A percentile compares a stretch with the other conserved stretches of the same genome.
Evolutionary conservation across 1,140 invertebrate species (phyloP).

Genomic region (Drosophila lacteicornis): DNA sequence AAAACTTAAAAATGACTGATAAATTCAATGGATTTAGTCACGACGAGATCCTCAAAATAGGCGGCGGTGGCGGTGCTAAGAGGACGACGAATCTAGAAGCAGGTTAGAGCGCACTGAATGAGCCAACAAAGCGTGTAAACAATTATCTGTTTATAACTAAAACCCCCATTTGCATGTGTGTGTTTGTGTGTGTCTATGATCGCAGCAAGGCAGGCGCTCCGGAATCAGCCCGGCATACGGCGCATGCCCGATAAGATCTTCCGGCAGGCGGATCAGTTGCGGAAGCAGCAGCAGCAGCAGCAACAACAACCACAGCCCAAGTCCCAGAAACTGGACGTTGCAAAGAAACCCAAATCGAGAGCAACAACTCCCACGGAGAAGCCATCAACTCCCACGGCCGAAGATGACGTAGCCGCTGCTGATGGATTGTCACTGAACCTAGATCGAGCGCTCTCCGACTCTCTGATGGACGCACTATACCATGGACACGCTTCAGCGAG

Average conservation of each 20-base stretch:
- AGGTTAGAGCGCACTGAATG: constrained; percentile 48
- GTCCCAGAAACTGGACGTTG: constrained; percentile 37
- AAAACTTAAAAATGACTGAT: constrained; percentile 68
- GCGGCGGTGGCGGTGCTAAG: constrained; percentile 6
- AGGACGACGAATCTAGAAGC: constrained; percentile 35
- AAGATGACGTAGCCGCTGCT: constrained; percentile 22
- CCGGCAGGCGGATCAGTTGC: constrained; percentile 67
- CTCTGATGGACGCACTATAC: constrained; percentile 74
- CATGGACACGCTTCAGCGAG: constrained; percentile 39
- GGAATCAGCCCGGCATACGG: constrained; percentile 73
- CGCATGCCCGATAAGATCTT: constrained; percentile 78
- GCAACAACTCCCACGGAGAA: constrained; percentile 54
- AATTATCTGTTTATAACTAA: constrained; percentile 51
- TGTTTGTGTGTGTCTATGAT: constrained; percentile 38
- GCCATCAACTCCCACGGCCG: constrained; percentile 45
- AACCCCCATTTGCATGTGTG: constrained; percentile 17
- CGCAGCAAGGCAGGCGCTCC: constrained; percentile 65
- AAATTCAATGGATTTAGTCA: constrained; percentile 85
- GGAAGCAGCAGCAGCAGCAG: constrained; percentile 54
- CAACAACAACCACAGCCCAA: constrained; percentile 22
- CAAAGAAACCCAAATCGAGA: constrained; percentile 46
- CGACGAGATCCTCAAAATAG: constrained; percentile 84
- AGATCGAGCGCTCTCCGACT: constrained; percentile 68
- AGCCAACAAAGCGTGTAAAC: constrained; percentile 47
- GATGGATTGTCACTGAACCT: constrained; percentile 61